phyloP scores from a whole-genome alignment of 2,797 vertebrate species.

The Melanotaenia boesemani region DNA sequence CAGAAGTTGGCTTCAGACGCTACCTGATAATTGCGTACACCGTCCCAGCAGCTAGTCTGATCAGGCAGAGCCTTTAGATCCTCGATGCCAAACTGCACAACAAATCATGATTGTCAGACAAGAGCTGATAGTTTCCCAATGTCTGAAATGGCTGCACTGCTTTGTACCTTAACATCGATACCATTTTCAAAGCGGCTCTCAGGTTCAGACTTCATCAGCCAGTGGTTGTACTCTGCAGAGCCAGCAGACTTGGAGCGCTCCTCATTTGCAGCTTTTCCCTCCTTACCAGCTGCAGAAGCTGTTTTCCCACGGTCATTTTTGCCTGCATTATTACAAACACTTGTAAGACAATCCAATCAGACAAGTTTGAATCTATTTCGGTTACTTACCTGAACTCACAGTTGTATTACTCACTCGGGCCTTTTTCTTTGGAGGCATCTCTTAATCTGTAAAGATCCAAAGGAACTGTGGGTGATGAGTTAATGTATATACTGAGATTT shows the following conservation, averaged over 20 bases:
- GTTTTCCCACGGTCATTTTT: conserved; percentile 20
- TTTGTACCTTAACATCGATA: conserved; percentile 90
- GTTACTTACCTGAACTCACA: conserved; percentile 49
- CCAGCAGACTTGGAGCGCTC: conserved; percentile 14
- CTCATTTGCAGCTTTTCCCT: conserved; percentile 60
- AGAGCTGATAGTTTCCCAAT: not conserved
- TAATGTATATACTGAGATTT: not conserved
- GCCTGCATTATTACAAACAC: conserved; percentile 36
- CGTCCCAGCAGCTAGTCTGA: conserved; percentile 95
- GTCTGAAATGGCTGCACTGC: not conserved
- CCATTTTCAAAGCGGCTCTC: conserved; percentile 94
- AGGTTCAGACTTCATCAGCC: conserved; percentile 98
- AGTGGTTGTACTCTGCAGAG: conserved; percentile 72
- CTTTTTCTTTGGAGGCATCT: conserved; percentile 82
- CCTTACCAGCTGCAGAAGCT: conserved; percentile 28
- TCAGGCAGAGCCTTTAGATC: conserved; percentile 92
- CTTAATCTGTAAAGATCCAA: conserved; percentile 24
- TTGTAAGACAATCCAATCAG: conserved; percentile 1
- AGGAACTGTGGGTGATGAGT: not conserved
- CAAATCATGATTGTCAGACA: conserved; percentile 3
- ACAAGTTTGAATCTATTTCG: not conserved
- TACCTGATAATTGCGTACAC: conserved; percentile 97
- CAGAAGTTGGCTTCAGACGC: not conserved
- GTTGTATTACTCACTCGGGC: conserved; percentile 47
- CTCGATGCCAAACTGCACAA: conserved; percentile 92